Base-by-base conservation (phyloP, 92 coral and sea anemone species). In the Phymanthus crucifer region DNA sequence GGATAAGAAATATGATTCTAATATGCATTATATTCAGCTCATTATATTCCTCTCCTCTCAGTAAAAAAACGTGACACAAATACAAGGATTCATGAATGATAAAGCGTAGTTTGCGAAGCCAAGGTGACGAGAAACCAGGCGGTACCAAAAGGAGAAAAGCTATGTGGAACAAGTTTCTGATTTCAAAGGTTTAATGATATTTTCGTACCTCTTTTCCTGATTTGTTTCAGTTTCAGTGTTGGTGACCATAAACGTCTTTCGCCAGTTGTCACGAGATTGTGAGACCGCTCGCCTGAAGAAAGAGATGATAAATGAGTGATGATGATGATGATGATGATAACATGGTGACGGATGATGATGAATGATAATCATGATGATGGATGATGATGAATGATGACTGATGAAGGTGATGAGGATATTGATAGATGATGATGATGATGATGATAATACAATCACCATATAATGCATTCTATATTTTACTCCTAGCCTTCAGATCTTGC, bases 171-270 rank as follows among this genome's bases (percentile, higher is more conserved):
- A 43, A 52, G 61, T 52, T 18, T n/a, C 61, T 1, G 61, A 8
- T 9, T 10, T 43, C 48, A 43, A 7, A 43, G 14, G 48, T 5
- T 43, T 17, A 43, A 43, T 38, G 45, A 38, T 11, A 38, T 43
- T 43, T 7, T 43, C 27, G 34, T 24, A 77, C 81, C 81, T 61
- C 37, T 36, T 77, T 77, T 56, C 40, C 81, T 34, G 16, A 77
- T 77, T 38, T 64, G 58, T 29, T 77, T 77, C 8, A 77, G 81
- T 77, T 77, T 77, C 17, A 77, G 26, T 19, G 72, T 32, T 40
- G 81, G 72, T 21, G 81, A 77, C 72, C 56, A 77, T 33, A 32
- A 33, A 23, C 37, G 81, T 64, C 23, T 77, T 5, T 77, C 65
- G 9, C 65, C 72, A 9, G 8, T 26, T 32, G 40, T 52, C 3